Conservation (phyloP, 2,888 invertebrate genomes). For the Cerastis leucographa region DNA sequence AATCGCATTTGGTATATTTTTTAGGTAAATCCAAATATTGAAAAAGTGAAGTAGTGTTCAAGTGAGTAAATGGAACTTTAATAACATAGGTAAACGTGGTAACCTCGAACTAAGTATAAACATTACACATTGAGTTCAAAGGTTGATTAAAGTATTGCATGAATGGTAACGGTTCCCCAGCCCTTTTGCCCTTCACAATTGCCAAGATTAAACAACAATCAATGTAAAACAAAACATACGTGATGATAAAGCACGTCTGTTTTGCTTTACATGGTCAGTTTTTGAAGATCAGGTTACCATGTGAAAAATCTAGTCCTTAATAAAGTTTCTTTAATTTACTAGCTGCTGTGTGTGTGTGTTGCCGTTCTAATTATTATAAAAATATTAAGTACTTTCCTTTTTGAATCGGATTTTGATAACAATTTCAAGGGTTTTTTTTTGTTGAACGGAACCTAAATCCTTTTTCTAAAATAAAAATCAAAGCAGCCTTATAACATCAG, state of each 20-base stretch:
- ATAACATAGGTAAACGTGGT: constrained; percentile 10
- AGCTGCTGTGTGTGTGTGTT: too few relatives aligned
- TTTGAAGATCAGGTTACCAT: neutral
- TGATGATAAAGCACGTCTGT: neutral
- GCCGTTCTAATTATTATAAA: too few relatives aligned
- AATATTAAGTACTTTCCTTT: too few relatives aligned
- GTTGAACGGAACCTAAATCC: too few relatives aligned
- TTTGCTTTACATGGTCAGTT: too few relatives aligned
- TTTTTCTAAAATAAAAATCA: too few relatives aligned
- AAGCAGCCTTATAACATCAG: too few relatives aligned
- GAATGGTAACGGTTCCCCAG: constrained; percentile 19
- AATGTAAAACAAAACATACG: neutral
- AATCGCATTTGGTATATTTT: constrained; percentile 19
- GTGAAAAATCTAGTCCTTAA: neutral
- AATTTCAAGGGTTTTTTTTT: too few relatives aligned
- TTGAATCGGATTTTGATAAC: too few relatives aligned
- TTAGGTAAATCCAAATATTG: constrained; percentile 41
- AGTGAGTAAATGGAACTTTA: constrained; percentile 11
- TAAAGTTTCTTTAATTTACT: too few relatives aligned
- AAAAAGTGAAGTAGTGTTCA: constrained; percentile 28
- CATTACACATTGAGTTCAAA: constrained; percentile 27
- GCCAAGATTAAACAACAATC: constrained; percentile 19
- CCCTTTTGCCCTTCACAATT: constrained; percentile 1
- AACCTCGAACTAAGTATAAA: constrained; percentile 5
- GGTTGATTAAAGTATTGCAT: constrained; percentile 7